Evolutionary conservation across 2,113 vertebrate species (phyloP).

Genomic region (Suricata suricatta): DNA sequence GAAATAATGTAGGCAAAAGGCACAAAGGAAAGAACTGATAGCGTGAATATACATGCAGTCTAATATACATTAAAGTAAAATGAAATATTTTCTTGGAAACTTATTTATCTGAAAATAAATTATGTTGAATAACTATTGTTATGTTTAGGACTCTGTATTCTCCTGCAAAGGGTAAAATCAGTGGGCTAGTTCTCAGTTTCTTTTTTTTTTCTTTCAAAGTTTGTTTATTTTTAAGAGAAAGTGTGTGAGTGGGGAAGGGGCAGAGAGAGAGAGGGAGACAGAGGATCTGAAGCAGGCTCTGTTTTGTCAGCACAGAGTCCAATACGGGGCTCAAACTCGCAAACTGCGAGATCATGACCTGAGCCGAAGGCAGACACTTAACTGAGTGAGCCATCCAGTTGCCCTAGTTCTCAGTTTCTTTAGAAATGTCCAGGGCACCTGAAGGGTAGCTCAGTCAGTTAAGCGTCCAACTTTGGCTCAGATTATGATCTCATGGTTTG

Average conservation of each 20-base stretch:
- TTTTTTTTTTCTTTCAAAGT: background rate
- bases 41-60: background rate
- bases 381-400: too few relatives aligned
- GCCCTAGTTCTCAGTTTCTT: slow-evolving; percentile 46
- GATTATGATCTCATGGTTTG: too few relatives aligned
- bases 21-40: background rate
- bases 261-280: too few relatives aligned
- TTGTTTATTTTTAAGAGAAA: too few relatives aligned
- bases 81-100: background rate
- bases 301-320: too few relatives aligned
- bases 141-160: background rate
- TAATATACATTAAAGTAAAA: background rate
- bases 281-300: too few relatives aligned
- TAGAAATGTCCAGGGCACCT: background rate
- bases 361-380: too few relatives aligned
- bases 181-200: slow-evolving; percentile 31
- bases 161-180: slow-evolving; percentile 53
- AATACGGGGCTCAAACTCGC: too few relatives aligned
- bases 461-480: too few relatives aligned
- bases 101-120: slow-evolving; percentile 10
- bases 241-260: too few relatives aligned
- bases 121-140: background rate
- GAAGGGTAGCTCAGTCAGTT: too few relatives aligned
- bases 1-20: background rate
- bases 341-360: too few relatives aligned